Evolutionary conservation across 2,797 vertebrate species (phyloP).

Genomic region (Ficedula albicollis): DNA sequence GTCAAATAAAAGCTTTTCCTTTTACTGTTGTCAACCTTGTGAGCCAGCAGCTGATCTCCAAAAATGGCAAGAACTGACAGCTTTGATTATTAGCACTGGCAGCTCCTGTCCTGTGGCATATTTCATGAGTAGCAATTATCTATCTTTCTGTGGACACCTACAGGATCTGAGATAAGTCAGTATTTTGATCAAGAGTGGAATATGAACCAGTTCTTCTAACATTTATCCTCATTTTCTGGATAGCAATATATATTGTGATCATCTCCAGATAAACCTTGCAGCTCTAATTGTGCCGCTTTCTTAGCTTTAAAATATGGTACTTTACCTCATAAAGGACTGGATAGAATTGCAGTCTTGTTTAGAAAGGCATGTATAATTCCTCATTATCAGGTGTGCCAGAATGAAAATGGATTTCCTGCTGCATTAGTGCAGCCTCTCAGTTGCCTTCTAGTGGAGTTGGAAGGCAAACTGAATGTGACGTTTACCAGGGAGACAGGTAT

Average conservation of each 20-base stretch:
- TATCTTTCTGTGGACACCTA: not conserved
- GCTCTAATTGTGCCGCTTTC: not conserved
- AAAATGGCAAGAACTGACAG: not conserved
- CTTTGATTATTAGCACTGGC: not conserved
- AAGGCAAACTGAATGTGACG: not conserved
- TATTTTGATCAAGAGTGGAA: not conserved
- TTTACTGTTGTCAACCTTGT: not conserved
- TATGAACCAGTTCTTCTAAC: not conserved
- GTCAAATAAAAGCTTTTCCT: not conserved
- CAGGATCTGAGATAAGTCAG: not conserved
- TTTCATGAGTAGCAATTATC: not conserved
- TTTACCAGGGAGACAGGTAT: not conserved
- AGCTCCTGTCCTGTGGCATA: not conserved
- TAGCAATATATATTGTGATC: not conserved
- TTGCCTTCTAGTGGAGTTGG: not conserved
- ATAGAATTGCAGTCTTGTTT: not conserved
- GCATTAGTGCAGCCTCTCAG: not conserved
- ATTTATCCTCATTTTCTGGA: not conserved
- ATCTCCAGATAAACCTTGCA: not conserved
- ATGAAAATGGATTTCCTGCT: not conserved
- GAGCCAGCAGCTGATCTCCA: not conserved
- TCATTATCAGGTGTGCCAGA: not conserved
- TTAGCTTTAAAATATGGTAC: not conserved
- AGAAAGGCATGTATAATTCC: not conserved
- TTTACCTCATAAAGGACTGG: not conserved